Conservation (phyloP, 2,113 vertebrate genomes). For the Strix aluco region DNA sequence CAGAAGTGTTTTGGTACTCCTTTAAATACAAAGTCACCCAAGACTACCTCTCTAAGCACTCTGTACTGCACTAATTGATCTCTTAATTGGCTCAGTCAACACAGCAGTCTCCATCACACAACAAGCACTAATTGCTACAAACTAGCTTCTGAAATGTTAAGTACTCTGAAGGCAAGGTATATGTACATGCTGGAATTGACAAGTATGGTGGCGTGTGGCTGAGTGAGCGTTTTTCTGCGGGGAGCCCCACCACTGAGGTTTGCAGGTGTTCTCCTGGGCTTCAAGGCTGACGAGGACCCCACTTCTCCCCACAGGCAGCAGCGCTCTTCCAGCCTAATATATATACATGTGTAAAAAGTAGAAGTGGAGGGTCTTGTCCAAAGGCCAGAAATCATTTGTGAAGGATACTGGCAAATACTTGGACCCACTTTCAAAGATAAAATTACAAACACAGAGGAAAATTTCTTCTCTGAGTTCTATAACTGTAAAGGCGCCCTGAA, state of each 20-base stretch:
- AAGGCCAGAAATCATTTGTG: not conserved
- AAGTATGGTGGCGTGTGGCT: not conserved
- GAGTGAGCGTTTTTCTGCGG: not conserved
- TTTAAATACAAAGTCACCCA: constrained; percentile 31
- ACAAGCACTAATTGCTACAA: constrained; percentile 79
- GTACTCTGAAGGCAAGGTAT: not conserved
- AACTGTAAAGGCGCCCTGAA: not conserved
- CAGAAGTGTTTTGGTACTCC: not conserved
- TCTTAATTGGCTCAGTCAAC: constrained; percentile 82
- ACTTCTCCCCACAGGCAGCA: not conserved
- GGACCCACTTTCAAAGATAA: not conserved
- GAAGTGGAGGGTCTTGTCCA: not conserved
- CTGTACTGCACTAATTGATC: constrained; percentile 75
- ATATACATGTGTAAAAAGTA: not conserved
- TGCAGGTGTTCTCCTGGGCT: not conserved
- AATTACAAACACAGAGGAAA: not conserved
- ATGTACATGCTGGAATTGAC: not conserved
- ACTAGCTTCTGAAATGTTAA: constrained; percentile 17
- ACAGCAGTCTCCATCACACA: constrained; percentile 63
- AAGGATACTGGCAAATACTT: not conserved
- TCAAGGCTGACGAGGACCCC: not conserved
- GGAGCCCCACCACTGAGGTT: not conserved
- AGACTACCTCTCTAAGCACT: constrained; percentile 58
- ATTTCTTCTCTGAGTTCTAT: not conserved
- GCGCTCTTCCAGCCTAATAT: not conserved